A percentile compares a stretch with the other conserved stretches of the same genome.
These are phyloP conservation scores for Brachypodius melanocephalos DNA, from an alignment of 2,113 vertebrate genomes.

Conservation along the genomic window DNA sequence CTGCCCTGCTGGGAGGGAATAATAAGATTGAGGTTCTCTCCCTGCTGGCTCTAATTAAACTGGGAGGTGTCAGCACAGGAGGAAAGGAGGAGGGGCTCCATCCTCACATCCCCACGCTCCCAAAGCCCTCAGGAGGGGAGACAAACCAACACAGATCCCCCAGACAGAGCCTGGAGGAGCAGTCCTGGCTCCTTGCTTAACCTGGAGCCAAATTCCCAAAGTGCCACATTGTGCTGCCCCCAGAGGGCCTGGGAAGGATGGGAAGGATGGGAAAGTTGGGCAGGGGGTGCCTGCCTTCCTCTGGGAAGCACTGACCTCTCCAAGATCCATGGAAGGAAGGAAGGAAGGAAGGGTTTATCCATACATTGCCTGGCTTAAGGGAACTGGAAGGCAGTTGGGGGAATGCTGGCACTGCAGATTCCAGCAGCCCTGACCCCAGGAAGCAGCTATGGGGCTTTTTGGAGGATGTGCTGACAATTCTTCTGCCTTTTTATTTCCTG, in stretches of 20 bases:
- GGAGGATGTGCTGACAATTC: not conserved
- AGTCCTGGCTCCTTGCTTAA: accelerated
- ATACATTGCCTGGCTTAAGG: not conserved
- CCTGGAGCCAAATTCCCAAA: not conserved
- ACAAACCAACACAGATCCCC: not conserved
- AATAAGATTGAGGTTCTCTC: not conserved
- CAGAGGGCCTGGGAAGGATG: not conserved
- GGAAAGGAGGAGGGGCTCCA: not conserved
- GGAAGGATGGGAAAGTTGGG: not conserved
- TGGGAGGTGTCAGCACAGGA: not conserved
- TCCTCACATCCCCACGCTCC: not conserved
- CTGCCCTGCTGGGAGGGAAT: slow-evolving; percentile 12
- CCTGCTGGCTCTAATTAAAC: slow-evolving; percentile 25
- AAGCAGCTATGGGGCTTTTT: not conserved
- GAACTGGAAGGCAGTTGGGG: not conserved
- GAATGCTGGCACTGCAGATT: not conserved
- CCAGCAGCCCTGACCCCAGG: not conserved
- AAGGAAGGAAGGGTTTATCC: not conserved
- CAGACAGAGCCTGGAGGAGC: not conserved
- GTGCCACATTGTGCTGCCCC: not conserved
- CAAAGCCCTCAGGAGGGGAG: not conserved
- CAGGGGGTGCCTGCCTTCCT: not conserved
- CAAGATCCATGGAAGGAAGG: not conserved
- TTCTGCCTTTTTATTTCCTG: not conserved
- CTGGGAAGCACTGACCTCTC: not conserved